Evolutionary conservation across 2,888 invertebrate genomes (phyloP), one percentile per base, ranked within the genome.

Genomic region (Odontocolon sp.): DNA sequence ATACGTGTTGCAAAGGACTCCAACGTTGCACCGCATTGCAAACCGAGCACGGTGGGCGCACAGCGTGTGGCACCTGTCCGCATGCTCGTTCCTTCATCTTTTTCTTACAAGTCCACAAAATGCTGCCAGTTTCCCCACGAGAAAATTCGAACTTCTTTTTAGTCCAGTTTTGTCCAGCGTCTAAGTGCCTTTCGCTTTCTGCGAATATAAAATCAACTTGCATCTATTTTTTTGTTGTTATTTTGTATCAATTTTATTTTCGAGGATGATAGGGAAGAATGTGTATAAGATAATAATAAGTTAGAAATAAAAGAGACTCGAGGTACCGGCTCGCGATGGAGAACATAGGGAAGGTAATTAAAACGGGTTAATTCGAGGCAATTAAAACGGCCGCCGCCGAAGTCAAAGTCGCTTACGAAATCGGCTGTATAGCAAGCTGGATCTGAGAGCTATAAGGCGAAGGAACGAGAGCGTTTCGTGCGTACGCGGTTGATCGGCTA

Each of bases 31-130:
- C 59, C 74, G 50, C 47, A 45, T n/a, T 52, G 47, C 52, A 33
- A 4, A 33, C 21, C 54, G 11, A 40, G 80, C 82, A 83, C 77
- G 84, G 83, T 82, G 85, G 85, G 85, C 85, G 84, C 85, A 82
- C 88, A 86, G 88, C 84, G 87, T 85, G 87, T 84, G 85, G 86
- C 87, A 87, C 87, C 87, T 87, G 87, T 87, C 85, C 83, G 76
- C 81, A 75, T n/a, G 69, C 61, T 78, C 74, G 70, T 73, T 76
- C 68, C 33, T 67, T 72, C 28, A 45, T 71, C 42, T 71, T 63
- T n/a, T 33, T 59, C 28, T 16, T 69, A 57, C 4, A n/a, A n/a
- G n/a, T n/a, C n/a, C n/a, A n/a, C n/a, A n/a, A n/a, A n/a, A 36
- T 21, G 16, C 26, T 16, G 4, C 23, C 33, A 23, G 9, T 64